A percentile compares a stretch with the other conserved stretches of the same genome.
Conservation (phyloP, 2,888 invertebrate species). For the Ichneumoninae sp. region DNA sequence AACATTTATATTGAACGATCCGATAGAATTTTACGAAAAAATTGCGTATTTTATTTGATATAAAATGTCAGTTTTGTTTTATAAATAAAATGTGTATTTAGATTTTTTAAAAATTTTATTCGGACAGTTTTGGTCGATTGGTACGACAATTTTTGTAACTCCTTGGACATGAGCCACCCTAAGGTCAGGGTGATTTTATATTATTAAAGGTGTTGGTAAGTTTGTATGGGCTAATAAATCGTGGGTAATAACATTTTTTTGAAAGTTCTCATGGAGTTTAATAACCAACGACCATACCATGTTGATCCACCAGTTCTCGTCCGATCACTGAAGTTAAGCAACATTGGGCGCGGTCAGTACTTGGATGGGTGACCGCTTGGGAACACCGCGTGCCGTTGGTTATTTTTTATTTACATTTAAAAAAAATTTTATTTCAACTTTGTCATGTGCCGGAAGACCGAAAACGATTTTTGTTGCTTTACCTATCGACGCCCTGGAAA, state of each 20-base stretch:
- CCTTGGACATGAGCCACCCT: too few relatives aligned
- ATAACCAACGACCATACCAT: neutral
- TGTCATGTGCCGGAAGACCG: neutral
- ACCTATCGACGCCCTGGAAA: neutral
- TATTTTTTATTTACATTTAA: too few relatives aligned
- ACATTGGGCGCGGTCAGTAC: neutral
- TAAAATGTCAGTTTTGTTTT: too few relatives aligned
- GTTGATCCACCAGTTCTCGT: neutral
- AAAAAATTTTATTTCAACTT: neutral
- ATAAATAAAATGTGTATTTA: too few relatives aligned
- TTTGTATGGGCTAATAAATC: constrained; percentile 8
- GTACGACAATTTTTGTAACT: too few relatives aligned
- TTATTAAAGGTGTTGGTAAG: too few relatives aligned
- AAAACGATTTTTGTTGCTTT: neutral
- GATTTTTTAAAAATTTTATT: too few relatives aligned
- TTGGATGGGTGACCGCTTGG: neutral
- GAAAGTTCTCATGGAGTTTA: constrained; percentile 1
- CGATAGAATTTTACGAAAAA: neutral
- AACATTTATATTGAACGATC: neutral
- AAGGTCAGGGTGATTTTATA: neutral
- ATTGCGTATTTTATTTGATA: too few relatives aligned
- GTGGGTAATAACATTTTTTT: neutral
- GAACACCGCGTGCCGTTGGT: neutral
- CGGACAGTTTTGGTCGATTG: too few relatives aligned
- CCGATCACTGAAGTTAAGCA: neutral